Evolutionary conservation across 2,888 invertebrate species (phyloP), one percentile per base, ranked within the genome.

Genomic region (Mesoligia furuncula): DNA sequence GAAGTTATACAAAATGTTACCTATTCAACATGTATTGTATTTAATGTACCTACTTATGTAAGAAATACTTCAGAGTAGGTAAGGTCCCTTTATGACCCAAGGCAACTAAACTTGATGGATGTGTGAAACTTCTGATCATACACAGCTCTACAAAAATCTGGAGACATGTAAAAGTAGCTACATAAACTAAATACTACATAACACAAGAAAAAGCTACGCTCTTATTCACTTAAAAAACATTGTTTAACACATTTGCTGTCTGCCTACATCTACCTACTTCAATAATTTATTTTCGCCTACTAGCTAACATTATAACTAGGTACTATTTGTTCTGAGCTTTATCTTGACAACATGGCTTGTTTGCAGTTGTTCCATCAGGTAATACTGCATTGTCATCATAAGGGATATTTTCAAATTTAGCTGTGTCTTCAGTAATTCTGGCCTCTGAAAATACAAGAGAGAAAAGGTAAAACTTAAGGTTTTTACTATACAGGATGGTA

Each of bases 341-440:
- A 84, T 92, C 92, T 87, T 95, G 93, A 87, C 96, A 95, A 83
- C 94, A 95, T 65, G 91, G 88, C 45, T 73, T 84, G n/a, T 86
- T 88, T n/a, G 69, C 82, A 59, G 82, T 77, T 83, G 77, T 86
- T 73, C 91, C 90, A 83, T 95, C 94, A 77, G 96, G 93, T 72
- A 95, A 90, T 66, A 97, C 85, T 91, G 95, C 97, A 87, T 89
- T 93, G 66, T 97, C 97, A 92, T 97, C 96, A 86, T 95, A 98
- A 4, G 97, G 97, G 7, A 97, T 95, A 93, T 98, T 98, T 51
- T 98, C 98, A 72, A 98, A 87, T 91, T 97, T 97, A 0, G 95
- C 87, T 17, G 97, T 98, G 76, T 98, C 98, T 76, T 97, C 92
- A 39, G 97, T 97, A 79, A 98, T 97, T 85, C 93, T 96, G 27